Evolutionary conservation across 2,888 invertebrate genomes (phyloP).

Genomic region (Trilocha varians): DNA sequence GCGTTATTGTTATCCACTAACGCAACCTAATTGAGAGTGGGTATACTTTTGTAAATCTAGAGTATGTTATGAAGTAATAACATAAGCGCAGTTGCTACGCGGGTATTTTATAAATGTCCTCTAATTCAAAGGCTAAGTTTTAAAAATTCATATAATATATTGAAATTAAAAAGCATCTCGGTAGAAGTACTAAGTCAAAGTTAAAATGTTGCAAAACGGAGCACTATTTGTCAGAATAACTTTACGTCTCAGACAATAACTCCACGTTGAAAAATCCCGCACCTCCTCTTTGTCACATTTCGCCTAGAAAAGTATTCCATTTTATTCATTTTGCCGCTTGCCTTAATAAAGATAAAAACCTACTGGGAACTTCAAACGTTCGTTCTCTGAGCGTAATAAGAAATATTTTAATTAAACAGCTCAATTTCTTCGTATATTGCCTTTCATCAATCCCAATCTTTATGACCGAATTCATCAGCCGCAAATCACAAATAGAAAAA

Average conservation of each 20-base stretch:
- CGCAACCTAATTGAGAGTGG: background rate
- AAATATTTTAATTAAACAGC: background rate
- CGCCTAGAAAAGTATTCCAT: conserved; percentile 47
- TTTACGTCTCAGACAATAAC: conserved; percentile 62
- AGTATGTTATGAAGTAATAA: too few relatives aligned
- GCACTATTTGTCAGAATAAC: conserved; percentile 56
- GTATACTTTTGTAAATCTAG: too few relatives aligned
- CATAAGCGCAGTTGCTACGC: too few relatives aligned
- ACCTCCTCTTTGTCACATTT: conserved; percentile 62
- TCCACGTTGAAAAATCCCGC: conserved; percentile 58
- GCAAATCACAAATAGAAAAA: background rate
- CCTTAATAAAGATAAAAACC: conserved; percentile 14
- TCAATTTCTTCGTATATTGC: background rate
- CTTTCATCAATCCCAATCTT: background rate
- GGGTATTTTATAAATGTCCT: too few relatives aligned
- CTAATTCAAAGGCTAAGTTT: too few relatives aligned
- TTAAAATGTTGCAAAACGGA: conserved; percentile 56
- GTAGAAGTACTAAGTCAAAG: conserved; percentile 38
- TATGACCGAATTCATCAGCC: background rate
- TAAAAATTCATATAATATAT: too few relatives aligned
- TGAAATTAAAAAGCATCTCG: conserved; percentile 15
- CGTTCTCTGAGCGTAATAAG: background rate
- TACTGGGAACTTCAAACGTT: background rate
- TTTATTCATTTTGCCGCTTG: conserved; percentile 50
- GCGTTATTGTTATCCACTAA: background rate